These are phyloP conservation scores for Ophiothrix spiculata DNA, from an alignment of 35 echinoderm and acorn worm genomes.

Conservation along the genomic window DNA sequence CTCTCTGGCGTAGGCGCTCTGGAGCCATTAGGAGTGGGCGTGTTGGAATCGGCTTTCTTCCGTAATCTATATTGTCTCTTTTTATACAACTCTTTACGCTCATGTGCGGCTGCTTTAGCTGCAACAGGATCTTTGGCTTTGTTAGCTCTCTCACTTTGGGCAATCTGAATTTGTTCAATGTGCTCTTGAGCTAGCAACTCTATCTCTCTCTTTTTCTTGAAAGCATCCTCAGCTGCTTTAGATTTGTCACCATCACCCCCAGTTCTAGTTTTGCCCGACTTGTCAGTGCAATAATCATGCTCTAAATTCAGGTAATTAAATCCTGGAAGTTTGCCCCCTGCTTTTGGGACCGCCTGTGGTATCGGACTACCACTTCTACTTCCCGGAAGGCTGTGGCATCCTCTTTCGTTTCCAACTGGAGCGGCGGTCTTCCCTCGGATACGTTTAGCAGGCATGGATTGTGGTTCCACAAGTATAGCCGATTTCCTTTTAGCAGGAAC, in stretches of 20 bases:
- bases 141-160: not conserved
- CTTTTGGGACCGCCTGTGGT: not conserved
- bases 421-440: not conserved
- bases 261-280: not conserved
- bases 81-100: not conserved
- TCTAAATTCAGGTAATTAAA: conserved; percentile 33
- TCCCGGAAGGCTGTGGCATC: conserved; percentile 7
- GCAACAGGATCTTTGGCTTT: conserved; percentile 7
- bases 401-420: not conserved
- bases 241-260: not conserved
- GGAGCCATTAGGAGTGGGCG: too few species aligned
- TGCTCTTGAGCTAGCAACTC: not conserved
- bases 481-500: conserved; percentile 24
- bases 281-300: conserved; percentile 27
- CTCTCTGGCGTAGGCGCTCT: not conserved
- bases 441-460: conserved; percentile 22
- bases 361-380: conserved; percentile 14
- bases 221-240: not conserved
- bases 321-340: not conserved
- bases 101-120: not conserved
- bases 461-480: conserved; percentile 18
- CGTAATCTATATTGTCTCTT: not conserved
- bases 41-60: not conserved
- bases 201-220: not conserved
- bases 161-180: not conserved